These are phyloP conservation scores for Leucophenga maculata DNA, from an alignment of 2,888 invertebrate species.

Conservation along the genomic window DNA sequence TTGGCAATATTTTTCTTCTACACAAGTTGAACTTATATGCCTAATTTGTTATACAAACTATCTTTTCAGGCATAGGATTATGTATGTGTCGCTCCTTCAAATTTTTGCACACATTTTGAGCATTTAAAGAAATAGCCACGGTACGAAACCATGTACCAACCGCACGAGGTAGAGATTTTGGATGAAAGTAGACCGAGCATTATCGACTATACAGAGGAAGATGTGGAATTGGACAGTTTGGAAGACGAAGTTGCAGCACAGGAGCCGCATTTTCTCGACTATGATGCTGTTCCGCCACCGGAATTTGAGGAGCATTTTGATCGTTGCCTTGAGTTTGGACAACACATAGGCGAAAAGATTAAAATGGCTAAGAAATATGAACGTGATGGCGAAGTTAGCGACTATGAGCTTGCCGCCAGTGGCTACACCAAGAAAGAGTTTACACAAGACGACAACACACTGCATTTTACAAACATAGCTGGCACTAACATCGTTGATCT, in stretches of 20 bases:
- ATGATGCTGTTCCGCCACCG: constrained; percentile 76
- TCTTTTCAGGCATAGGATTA: constrained; percentile 16
- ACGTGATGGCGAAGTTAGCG: constrained; percentile 71
- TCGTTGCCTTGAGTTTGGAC: constrained; percentile 41
- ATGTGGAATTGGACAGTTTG: constrained; percentile 44
- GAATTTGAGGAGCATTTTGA: constrained; percentile 69
- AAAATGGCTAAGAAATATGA: constrained; percentile 72
- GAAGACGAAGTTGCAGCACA: constrained; percentile 66
- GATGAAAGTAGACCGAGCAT: constrained; percentile 72
- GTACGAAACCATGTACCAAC: constrained; percentile 32
- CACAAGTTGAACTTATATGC: not conserved
- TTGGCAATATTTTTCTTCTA: not conserved
- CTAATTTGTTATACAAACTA: not conserved
- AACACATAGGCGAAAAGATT: constrained; percentile 64
- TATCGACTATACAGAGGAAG: constrained; percentile 48
- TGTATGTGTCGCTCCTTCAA: constrained; percentile 14
- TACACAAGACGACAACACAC: constrained; percentile 68
- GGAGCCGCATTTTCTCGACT: constrained; percentile 78
- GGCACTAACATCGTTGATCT: not conserved
- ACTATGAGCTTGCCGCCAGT: constrained; percentile 71
- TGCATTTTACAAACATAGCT: constrained; percentile 51
- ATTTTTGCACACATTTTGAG: constrained; percentile 30
- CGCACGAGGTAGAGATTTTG: constrained; percentile 43
- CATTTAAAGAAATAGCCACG: constrained; percentile 49
- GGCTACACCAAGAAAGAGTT: constrained; percentile 72